Percentiles rank a stretch among this genome's conserved stretches.
phyloP scores from a whole-genome alignment of 1,140 invertebrate species.

The Zaprionus lachaisei region DNA sequence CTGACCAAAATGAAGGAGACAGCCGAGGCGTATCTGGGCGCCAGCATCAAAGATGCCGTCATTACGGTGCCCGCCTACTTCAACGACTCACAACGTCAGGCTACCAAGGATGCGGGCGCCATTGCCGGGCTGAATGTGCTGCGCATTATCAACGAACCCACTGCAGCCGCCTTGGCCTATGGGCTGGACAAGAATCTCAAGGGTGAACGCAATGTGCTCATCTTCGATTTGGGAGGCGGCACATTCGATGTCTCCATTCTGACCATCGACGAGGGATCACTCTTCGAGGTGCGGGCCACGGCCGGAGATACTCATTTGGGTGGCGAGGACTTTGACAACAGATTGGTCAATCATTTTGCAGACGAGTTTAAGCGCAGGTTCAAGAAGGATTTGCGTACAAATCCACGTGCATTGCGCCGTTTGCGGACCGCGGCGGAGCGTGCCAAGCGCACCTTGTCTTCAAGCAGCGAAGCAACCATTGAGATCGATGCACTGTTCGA shows the following conservation, averaged over 20 bases:
- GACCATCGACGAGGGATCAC: conserved; percentile 92
- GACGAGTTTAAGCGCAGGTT: conserved; percentile 93
- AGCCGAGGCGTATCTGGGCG: conserved; percentile 91
- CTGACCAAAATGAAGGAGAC: conserved; percentile 92
- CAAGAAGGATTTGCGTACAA: conserved; percentile 91
- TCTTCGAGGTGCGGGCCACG: conserved; percentile 91
- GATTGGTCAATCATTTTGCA: conserved; percentile 91
- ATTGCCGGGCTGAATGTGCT: conserved; percentile 89
- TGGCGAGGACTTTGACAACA: conserved; percentile 91
- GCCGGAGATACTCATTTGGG: conserved; percentile 90
- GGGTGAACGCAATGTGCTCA: conserved; percentile 90
- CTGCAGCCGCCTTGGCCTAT: conserved; percentile 90
- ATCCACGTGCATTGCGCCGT: conserved; percentile 91
- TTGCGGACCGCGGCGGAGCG: conserved; percentile 90
- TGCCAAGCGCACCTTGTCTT: conserved; percentile 88
- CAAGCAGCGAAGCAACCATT: conserved; percentile 88
- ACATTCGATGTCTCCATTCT: conserved; percentile 95
- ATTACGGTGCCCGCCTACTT: conserved; percentile 88
- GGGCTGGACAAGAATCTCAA: conserved; percentile 90
- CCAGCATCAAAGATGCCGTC: conserved; percentile 87
- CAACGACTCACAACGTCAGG: conserved; percentile 88
- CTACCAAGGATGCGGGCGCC: conserved; percentile 88
- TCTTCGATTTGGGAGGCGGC: conserved; percentile 90
- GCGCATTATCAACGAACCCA: conserved; percentile 90
- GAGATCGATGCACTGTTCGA: conserved; percentile 91